These are phyloP conservation scores for Troides oblongomaculatus DNA, from an alignment of 2,888 invertebrate species.

Conservation along the genomic window DNA sequence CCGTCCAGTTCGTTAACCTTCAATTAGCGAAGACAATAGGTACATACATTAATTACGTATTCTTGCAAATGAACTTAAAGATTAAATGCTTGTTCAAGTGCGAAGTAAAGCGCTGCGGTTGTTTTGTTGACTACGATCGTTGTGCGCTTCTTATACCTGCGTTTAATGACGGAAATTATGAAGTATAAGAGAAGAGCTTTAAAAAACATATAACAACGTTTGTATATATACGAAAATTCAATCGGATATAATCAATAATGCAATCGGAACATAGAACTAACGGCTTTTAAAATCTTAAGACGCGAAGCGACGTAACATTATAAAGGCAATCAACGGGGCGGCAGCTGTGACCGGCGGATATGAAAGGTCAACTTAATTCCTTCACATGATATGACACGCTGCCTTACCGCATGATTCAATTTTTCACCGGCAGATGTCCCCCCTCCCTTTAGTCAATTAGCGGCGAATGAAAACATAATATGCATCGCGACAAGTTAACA, in stretches of 20 bases:
- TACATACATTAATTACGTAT: constrained; percentile 6
- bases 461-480: constrained; percentile 71
- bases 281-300: constrained; percentile 25
- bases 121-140: constrained; percentile 4
- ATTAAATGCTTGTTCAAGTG: constrained; percentile 23
- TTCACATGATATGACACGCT: constrained; percentile 64
- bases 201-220: neutral
- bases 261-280: constrained; percentile 33
- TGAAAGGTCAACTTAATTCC: constrained; percentile 73
- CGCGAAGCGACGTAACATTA: constrained; percentile 25
- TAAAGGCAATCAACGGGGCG: constrained; percentile 27
- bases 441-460: constrained; percentile 65
- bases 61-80: constrained; percentile 25
- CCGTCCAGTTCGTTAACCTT: constrained; percentile 23
- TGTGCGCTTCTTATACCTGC: neutral
- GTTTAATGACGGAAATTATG: neutral
- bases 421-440: constrained; percentile 74
- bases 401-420: constrained; percentile 74
- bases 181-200: neutral
- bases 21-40: constrained; percentile 29
- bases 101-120: constrained; percentile 28
- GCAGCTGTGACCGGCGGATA: constrained; percentile 74
- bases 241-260: constrained; percentile 32
- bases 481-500: constrained; percentile 62
- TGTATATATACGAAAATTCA: constrained; percentile 32